phyloP scores from a whole-genome alignment of 2,888 invertebrate genomes.

The Polymixis lichenea region DNA sequence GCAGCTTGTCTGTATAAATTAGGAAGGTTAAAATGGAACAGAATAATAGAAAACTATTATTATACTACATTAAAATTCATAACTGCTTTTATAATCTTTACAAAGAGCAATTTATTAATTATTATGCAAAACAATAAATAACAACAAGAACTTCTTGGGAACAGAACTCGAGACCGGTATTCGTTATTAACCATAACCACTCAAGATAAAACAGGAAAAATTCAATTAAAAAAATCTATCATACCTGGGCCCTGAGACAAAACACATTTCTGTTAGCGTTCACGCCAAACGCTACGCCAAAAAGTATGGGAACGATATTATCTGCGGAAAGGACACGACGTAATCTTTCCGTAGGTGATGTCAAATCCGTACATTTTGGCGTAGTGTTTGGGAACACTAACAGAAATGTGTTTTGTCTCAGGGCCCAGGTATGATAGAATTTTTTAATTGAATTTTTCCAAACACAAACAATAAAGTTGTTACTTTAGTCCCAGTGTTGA shows the following conservation, averaged over 20 bases:
- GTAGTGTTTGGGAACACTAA: too few species aligned
- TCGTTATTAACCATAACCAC: constrained; percentile 60
- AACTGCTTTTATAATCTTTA: constrained; percentile 33
- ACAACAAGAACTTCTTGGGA: constrained; percentile 67
- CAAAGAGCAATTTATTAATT: constrained; percentile 66
- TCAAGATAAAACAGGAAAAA: constrained; percentile 65
- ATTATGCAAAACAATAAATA: constrained; percentile 73
- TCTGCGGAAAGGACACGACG: too few species aligned
- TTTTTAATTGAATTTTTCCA: too few species aligned
- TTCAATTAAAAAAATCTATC: constrained; percentile 59
- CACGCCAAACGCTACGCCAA: too few species aligned
- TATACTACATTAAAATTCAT: constrained; percentile 31
- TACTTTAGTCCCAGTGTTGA: constrained; percentile 39
- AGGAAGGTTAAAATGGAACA: constrained; percentile 24
- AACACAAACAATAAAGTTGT: constrained; percentile 48
- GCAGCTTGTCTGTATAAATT: constrained; percentile 23
- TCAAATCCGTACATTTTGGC: too few species aligned
- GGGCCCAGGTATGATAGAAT: too few species aligned
- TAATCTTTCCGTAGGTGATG: too few species aligned
- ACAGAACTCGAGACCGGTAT: constrained; percentile 64
- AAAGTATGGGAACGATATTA: too few species aligned
- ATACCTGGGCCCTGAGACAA: constrained; percentile 28
- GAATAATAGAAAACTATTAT: constrained; percentile 29
- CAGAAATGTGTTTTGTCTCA: constrained; percentile 49
- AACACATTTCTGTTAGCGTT: too few species aligned